These are phyloP conservation scores for Orthonyx spaldingii DNA, from an alignment of 2,113 vertebrate species.

Conservation along the genomic window DNA sequence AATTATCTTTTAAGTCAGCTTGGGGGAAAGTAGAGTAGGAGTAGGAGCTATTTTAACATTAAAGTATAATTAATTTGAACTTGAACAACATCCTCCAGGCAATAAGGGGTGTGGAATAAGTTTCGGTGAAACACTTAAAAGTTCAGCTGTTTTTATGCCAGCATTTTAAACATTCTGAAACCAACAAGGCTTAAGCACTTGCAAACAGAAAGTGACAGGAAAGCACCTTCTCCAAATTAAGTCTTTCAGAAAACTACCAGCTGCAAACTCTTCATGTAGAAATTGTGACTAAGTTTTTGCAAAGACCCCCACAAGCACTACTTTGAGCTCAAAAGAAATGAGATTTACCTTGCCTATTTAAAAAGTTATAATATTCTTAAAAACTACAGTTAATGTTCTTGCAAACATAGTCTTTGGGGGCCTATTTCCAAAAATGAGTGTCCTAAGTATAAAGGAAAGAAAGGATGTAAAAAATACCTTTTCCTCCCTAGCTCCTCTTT, in stretches of 20 bases:
- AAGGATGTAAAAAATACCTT: not conserved
- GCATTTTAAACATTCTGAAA: constrained; percentile 5
- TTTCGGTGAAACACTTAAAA: not conserved
- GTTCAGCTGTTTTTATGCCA: not conserved
- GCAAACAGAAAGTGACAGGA: not conserved
- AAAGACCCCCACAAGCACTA: not conserved
- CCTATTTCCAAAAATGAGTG: not conserved
- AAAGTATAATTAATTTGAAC: not conserved
- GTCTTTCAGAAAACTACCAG: not conserved
- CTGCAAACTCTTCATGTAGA: not conserved
- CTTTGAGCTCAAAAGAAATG: not conserved
- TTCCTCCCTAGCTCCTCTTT: not conserved
- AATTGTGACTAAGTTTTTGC: not conserved
- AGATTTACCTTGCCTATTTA: not conserved
- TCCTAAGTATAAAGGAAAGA: not conserved
- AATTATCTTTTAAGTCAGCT: not conserved
- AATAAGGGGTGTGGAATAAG: not conserved
- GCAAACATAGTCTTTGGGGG: not conserved
- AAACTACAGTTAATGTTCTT: not conserved
- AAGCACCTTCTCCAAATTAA: not conserved
- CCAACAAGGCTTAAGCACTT: not conserved
- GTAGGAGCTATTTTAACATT: not conserved
- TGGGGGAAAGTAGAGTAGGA: not conserved
- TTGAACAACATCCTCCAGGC: not conserved
- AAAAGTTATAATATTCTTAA: not conserved